Base-by-base conservation (phyloP, 2,113 vertebrate genomes). In the Erpornis zantholeuca region DNA sequence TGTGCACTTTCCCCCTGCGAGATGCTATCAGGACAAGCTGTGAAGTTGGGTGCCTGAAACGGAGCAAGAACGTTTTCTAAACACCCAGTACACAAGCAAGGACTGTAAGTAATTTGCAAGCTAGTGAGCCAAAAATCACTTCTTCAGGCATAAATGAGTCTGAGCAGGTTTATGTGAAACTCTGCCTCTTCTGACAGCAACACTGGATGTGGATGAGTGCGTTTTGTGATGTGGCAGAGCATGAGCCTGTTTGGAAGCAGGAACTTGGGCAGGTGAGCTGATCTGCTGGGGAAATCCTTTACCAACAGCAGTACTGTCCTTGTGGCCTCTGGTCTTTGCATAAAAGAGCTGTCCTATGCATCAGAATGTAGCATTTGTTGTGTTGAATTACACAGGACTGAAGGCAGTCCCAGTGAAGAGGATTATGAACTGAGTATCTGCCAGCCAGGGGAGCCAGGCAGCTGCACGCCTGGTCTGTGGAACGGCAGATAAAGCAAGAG, bases 231-330 rank as follows among this genome's bases (percentile, higher is more conserved):
- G 49, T 15, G 60, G 33, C 49, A 12, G 9, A 50, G 42, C 5
- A 1, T 1, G 44, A 69, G 38, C 27, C 49, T 38, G 11, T 2
- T 1, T 0, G 2, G 20, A 36, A 29, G 33, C 66, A 73, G 83
- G 49, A 79, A 64, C 76, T 38, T 5, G 23, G 71, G 68, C 69
- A 78, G 84, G 44, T 53, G 61, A 82, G 53, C 56, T 78, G 65
- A 56, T 71, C 71, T 1, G 0, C 71, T 40, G 52, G 22, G 64
- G n/a, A 88, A 75, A 35, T 12, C 44, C 52, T 75, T 14, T 8
- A 29, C 29, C 2, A 15, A 11, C 50, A 86, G 31, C 75, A 71
- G 5, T 3, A 1, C 35, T 56, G n/a, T 27, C 5, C 2, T 12
- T 28, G 12, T 65, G 57, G 38, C 31, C 57, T 28, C 44, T 21